phyloP scores from a whole-genome alignment of 2,113 vertebrate genomes.

The Probosciger aterrimus region DNA sequence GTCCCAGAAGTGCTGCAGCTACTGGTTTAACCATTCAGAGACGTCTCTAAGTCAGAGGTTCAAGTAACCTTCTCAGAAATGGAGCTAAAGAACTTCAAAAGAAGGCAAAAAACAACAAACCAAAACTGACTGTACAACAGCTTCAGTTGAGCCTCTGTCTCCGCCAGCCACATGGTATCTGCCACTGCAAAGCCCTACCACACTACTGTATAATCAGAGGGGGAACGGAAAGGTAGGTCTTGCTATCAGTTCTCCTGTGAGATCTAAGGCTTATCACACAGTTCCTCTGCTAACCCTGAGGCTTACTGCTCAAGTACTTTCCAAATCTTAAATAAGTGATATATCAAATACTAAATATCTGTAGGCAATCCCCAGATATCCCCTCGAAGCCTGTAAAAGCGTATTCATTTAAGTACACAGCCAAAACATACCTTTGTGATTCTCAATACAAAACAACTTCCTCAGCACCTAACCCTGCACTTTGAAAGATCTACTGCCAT shows the following conservation, averaged over 20 bases:
- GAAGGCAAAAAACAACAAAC: neutral
- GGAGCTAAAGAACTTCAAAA: neutral
- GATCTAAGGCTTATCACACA: slow-evolving; percentile 41
- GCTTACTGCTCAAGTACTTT: slow-evolving; percentile 41
- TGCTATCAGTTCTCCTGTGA: slow-evolving; percentile 18
- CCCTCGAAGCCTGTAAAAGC: neutral
- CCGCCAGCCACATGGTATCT: neutral
- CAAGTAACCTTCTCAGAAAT: slow-evolving; percentile 21
- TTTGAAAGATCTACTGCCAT: neutral
- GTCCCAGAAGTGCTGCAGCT: slow-evolving; percentile 1
- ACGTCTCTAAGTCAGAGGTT: slow-evolving; percentile 13
- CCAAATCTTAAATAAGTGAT: slow-evolving; percentile 32
- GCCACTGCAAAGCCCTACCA: neutral
- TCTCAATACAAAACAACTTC: neutral
- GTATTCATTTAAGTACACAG: neutral
- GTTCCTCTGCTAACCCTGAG: slow-evolving; percentile 40
- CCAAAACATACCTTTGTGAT: neutral
- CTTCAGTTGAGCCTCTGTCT: neutral
- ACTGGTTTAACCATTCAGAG: neutral
- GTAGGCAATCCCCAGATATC: slow-evolving; percentile 23
- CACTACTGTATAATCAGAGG: neutral
- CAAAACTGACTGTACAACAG: neutral
- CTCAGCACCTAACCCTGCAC: neutral
- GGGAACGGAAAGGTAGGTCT: slow-evolving; percentile 8
- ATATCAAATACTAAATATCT: slow-evolving; percentile 51